Conservation (phyloP, 2,888 invertebrate genomes). For the Auanema freiburgensis region DNA sequence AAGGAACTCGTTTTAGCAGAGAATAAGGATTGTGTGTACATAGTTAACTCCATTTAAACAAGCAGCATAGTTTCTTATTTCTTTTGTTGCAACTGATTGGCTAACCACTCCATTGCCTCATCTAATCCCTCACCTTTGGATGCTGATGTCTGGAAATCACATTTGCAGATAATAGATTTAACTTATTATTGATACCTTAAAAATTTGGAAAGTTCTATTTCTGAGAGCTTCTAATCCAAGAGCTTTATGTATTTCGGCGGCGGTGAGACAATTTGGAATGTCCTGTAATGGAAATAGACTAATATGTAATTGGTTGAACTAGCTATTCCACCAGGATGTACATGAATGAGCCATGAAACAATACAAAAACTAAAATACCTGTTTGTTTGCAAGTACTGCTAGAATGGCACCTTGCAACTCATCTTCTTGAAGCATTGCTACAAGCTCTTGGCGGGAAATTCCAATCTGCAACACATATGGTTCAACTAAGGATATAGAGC, state of each 20-base stretch:
- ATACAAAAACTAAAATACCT: constrained; percentile 18
- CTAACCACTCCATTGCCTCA: constrained; percentile 96
- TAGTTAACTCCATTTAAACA: too few relatives aligned
- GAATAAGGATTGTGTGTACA: too few relatives aligned
- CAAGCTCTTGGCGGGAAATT: constrained; percentile 83
- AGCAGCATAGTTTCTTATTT: constrained; percentile 9
- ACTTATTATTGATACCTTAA: too few relatives aligned
- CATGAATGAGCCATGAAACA: too few relatives aligned
- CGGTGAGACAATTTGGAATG: constrained; percentile 93
- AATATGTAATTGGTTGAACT: constrained; percentile 4
- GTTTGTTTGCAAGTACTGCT: constrained; percentile 96
- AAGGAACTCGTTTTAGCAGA: too few relatives aligned
- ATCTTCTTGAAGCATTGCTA: constrained; percentile 73
- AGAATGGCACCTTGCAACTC: constrained; percentile 88
- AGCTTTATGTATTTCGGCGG: constrained; percentile 92
- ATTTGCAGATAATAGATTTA: too few relatives aligned
- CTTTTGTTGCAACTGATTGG: constrained; percentile 55
- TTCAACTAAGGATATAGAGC: constrained; percentile 1
- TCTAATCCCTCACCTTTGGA: constrained; percentile 96
- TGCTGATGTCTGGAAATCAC: constrained; percentile 77
- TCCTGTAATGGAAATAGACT: constrained; percentile 72
- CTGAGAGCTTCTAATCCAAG: constrained; percentile 90
- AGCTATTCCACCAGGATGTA: too few relatives aligned
- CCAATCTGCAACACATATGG: constrained; percentile 73
- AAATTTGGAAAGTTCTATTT: constrained; percentile 97